Percentiles rank a stretch among this genome's conserved stretches.
Conservation (phyloP, 2,113 vertebrate genomes). For the Cheilinus undulatus region DNA sequence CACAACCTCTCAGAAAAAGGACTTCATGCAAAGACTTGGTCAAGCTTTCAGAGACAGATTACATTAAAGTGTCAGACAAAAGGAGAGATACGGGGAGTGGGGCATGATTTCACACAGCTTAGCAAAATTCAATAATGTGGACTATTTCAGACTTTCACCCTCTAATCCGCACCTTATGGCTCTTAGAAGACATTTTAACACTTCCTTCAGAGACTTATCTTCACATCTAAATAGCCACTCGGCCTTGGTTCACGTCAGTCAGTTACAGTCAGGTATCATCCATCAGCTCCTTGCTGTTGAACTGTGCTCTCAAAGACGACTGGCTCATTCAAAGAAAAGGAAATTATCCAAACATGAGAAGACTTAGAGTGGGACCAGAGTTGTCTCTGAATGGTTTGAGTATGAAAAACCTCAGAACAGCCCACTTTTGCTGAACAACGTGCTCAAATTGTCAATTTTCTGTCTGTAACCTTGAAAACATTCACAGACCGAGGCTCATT, state of each 20-base stretch:
- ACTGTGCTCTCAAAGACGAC: background rate
- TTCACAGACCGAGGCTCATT: background rate
- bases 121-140: slow-evolving; percentile 22
- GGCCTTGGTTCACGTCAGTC: background rate
- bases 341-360: background rate
- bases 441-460: background rate
- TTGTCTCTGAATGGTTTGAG: background rate
- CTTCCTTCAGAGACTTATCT: background rate
- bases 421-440: background rate
- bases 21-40: slow-evolving; percentile 46
- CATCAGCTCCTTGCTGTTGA: background rate
- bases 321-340: background rate
- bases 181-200: slow-evolving; percentile 1
- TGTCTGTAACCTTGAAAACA: background rate
- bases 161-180: slow-evolving; percentile 13
- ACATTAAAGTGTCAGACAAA: slow-evolving; percentile 46
- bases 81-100: slow-evolving; percentile 16
- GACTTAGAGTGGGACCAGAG: too few species aligned
- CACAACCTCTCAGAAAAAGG: slow-evolving; percentile 48
- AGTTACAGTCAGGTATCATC: background rate
- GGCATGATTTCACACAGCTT: slow-evolving; percentile 37
- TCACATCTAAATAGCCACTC: background rate
- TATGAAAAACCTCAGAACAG: background rate
- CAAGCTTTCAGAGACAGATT: slow-evolving; percentile 52
- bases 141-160: slow-evolving; percentile 12